Base-by-base conservation (phyloP, 2,113 vertebrate species). In the Chaenogobius annularis region DNA sequence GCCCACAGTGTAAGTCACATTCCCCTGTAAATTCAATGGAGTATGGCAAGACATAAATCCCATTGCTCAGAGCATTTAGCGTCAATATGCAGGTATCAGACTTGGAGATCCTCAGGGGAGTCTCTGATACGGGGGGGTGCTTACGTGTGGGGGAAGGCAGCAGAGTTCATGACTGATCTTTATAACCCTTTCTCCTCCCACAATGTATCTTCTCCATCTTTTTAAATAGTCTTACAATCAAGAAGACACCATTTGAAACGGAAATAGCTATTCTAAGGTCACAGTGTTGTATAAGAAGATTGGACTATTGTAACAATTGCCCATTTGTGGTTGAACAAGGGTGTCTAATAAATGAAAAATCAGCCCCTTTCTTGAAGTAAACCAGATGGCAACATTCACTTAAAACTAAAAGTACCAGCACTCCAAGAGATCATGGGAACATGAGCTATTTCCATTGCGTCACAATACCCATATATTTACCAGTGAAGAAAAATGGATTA, bases 51-150 rank as follows among this genome's bases (percentile, higher is more conserved):
- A 80, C 37, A 1, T n/a, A 66, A 44, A 10, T 50, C 20, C 52
- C 52, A 12, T 14, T 15, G 35, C 46, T 68, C 54, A 31, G 64
- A 71, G 71, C 73, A 56, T 83, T 88, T 77, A 78, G 78, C 66
- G 70, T 80, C 73, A 80, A 68, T 71, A 10, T 55, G 70, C 31
- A 68, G 56, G 54, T 73, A 73, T 81, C 78, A 69, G 67, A 69
- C 72, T 47, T 59, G 43, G 22, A 61, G 22, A n/a, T 79, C 66
- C 79, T 76, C 72, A 2, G 26, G 83, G 78, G 74, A 83, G 47
- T 3, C 1, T 20, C n/a, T 6, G 17, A 47, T 7, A 20, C 20
- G 58, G 68, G 15, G 10, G 50, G 68, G 54, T n/a, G 72, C 43
- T 63, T 70, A 17, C 46, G 48, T 72, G 67, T 65, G 68, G 69